Evolutionary conservation across 2,113 vertebrate genomes (phyloP), one percentile per base, ranked within the genome.

Genomic region (Eudorcas thomsonii): DNA sequence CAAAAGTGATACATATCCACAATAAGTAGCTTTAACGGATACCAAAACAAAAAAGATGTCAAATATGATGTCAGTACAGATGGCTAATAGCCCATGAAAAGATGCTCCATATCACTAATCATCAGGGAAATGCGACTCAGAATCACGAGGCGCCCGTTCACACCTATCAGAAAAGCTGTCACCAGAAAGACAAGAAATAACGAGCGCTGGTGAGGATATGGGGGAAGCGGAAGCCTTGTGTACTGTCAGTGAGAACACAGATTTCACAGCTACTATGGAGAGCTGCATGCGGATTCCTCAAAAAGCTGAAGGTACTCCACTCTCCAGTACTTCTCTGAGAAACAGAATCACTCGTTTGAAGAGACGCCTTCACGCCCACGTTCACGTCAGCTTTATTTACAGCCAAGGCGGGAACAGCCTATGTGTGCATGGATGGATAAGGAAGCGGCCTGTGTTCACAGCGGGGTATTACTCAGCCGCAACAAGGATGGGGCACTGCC

Each of bases 1-100:
- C 45, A 50, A 2, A 30, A 80, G 45, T 50, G 26, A 15, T 3
- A 19, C 28, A 33, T 11, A 19, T 1, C 45, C 16, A 17, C 15
- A 33, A 6, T 11, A 19, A 80, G 77, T 0, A 50, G 15, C 11
- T 3, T 36, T 48, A 30, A 6, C 19, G 77, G 45, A 3, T 1
- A 19, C 26, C 45, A 2, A 33, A 30, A 19, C 28, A 17, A 30
- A 80, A 3, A 10, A 48, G 45, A 5, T 48, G 14, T 30, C 48
- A 28, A 50, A 17, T 19, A 19, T 10, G 45, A 30, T 2, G 43
- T 19, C 77, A 80, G 0, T 48, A 10, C 15, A 30, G 77, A 50
- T 11, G 26, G 45, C 26, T 45, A 17, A 50, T 0, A 30, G 26
- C 45, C 48, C 77, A 7, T 12, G 78, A 21, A 6, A 81, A 33